A percentile compares a stretch with the other conserved stretches of the same genome.
phyloP scores from a whole-genome alignment of 2,888 invertebrate genomes.

The Tortrix viridana region DNA sequence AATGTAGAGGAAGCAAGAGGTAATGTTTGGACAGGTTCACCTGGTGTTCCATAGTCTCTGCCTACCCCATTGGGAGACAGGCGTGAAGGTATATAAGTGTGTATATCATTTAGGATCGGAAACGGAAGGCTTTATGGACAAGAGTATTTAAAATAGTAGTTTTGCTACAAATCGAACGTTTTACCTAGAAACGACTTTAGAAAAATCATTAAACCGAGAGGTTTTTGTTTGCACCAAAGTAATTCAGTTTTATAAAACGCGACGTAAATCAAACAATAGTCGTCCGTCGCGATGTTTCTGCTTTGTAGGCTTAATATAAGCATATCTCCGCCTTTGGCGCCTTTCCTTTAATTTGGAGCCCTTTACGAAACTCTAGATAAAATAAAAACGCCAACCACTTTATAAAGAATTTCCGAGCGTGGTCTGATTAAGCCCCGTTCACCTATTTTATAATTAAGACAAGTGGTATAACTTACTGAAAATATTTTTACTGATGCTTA shows the following conservation, averaged over 20 bases:
- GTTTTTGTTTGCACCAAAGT: neutral
- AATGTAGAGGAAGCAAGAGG: no score
- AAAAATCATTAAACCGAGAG: no score
- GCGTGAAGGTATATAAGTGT: no score
- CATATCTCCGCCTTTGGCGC: conserved; percentile 39
- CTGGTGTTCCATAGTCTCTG: no score
- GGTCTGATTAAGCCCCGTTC: conserved; percentile 19
- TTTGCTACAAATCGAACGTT: no score
- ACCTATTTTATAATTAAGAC: neutral
- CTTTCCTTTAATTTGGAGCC: conserved; percentile 35
- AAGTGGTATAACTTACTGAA: neutral
- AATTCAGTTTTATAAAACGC: conserved; percentile 13
- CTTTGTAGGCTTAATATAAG: conserved; percentile 43
- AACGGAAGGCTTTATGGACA: no score
- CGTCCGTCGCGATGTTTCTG: conserved; percentile 23
- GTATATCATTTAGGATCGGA: no score
- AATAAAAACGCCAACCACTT: conserved; percentile 14
- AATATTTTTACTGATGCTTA: no score
- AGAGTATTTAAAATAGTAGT: no score
- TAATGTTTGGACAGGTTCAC: no score
- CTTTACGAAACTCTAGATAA: conserved; percentile 36
- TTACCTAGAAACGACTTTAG: no score
- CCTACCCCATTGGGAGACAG: no score
- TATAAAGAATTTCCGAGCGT: neutral
- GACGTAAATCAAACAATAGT: conserved; percentile 32